phyloP scores from a whole-genome alignment of 2,888 invertebrate genomes.

The Thysanoteuthis rhombus region DNA sequence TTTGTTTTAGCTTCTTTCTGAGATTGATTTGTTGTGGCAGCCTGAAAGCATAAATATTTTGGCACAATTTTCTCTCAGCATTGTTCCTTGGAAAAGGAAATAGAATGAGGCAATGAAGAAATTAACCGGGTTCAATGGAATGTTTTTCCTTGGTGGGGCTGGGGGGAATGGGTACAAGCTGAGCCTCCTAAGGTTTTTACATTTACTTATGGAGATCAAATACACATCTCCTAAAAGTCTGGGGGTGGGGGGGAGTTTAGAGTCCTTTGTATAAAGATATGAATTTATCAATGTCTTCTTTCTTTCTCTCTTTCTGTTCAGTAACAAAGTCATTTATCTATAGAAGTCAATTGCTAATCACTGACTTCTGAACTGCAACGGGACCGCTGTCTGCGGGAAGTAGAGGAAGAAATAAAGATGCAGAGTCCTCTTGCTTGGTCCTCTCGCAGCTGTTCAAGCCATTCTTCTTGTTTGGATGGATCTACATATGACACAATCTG shows the following conservation, averaged over 20 bases:
- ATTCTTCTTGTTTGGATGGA: constrained; percentile 14
- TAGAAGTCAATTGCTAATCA: neutral
- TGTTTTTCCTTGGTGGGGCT: neutral
- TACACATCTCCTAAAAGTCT: constrained; percentile 12
- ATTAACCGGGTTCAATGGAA: neutral
- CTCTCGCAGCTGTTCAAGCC: neutral
- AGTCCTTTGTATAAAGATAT: neutral
- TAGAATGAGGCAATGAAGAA: neutral
- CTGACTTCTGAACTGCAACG: constrained; percentile 27
- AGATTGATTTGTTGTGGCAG: neutral
- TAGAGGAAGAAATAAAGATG: constrained; percentile 20
- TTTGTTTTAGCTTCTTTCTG: neutral
- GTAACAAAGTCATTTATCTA: neutral
- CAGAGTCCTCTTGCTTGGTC: neutral
- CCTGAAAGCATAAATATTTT: neutral
- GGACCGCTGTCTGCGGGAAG: neutral
- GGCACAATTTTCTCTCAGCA: neutral
- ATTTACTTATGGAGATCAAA: neutral
- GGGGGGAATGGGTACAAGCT: neutral
- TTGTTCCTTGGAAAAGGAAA: neutral
- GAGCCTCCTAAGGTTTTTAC: neutral
- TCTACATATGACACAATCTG: constrained; percentile 24
- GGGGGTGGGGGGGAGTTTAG: neutral
- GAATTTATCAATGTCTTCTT: neutral
- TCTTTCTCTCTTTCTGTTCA: neutral